Conservation (phyloP, 2,888 invertebrate species). For the Hydroisotoma schaefferi region DNA sequence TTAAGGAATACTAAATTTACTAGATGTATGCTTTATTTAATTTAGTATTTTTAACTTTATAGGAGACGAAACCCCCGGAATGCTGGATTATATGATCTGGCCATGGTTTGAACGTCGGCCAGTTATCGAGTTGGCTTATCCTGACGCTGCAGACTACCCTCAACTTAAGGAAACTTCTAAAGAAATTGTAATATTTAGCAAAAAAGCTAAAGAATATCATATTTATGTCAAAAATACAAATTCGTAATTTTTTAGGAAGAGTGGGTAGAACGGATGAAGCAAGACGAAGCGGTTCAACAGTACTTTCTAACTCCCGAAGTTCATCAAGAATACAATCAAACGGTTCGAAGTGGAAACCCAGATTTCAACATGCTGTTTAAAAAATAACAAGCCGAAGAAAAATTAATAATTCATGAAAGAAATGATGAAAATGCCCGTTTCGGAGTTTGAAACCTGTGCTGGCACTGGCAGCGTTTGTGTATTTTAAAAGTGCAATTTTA, state of each 20-base stretch:
- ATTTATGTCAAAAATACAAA: too few species aligned
- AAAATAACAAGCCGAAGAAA: too few species aligned
- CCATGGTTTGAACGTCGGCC: constrained; percentile 70
- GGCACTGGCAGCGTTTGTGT: too few species aligned
- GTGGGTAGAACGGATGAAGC: constrained; percentile 68
- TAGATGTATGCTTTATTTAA: too few species aligned
- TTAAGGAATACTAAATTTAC: constrained; percentile 5
- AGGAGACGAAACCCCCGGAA: constrained; percentile 65
- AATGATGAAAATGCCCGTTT: too few species aligned
- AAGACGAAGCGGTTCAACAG: constrained; percentile 65
- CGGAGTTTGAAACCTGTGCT: too few species aligned
- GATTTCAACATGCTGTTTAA: constrained; percentile 60
- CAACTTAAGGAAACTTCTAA: constrained; percentile 14
- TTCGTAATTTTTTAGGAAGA: constrained; percentile 58
- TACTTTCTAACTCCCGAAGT: constrained; percentile 65
- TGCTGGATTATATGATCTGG: constrained; percentile 79
- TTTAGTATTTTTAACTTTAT: too few species aligned
- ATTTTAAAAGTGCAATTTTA: too few species aligned
- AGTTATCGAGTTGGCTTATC: constrained; percentile 25
- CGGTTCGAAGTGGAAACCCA: constrained; percentile 63
- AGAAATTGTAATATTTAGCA: constrained; percentile 19
- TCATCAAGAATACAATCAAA: constrained; percentile 68
- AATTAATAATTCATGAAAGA: too few species aligned
- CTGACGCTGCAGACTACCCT: constrained; percentile 13
- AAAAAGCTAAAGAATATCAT: too few species aligned